A percentile compares a stretch with the other conserved stretches of the same genome.
These are phyloP conservation scores for Plemyria rubiginata DNA, from an alignment of 2,888 invertebrate genomes.

Conservation along the genomic window DNA sequence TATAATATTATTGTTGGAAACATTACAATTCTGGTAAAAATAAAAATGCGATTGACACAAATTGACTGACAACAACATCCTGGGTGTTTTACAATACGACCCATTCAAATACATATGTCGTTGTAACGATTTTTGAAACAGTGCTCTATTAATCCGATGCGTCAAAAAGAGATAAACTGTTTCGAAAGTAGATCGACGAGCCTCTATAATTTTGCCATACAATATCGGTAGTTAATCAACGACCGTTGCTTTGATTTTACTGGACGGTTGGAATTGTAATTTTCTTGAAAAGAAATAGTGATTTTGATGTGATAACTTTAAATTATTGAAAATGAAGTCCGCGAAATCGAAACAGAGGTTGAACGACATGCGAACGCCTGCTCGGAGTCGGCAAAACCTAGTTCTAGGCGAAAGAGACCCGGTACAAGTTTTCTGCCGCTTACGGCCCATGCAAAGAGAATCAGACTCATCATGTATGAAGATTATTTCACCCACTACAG, in stretches of 20 bases:
- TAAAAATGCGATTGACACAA: conserved; percentile 22
- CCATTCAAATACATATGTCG: conserved; percentile 39
- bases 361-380: conserved; percentile 77
- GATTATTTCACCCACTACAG: conserved; percentile 88
- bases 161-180: conserved; percentile 45
- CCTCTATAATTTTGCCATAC: conserved; percentile 34
- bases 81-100: conserved; percentile 44
- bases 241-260: conserved; percentile 76
- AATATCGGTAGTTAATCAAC: conserved; percentile 58
- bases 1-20: conserved; percentile 22
- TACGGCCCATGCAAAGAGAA: conserved; percentile 91
- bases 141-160: conserved; percentile 14
- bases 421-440: conserved; percentile 94
- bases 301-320: conserved; percentile 45
- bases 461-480: conserved; percentile 88
- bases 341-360: conserved; percentile 77
- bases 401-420: conserved; percentile 86
- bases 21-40: conserved; percentile 17
- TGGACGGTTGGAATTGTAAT: conserved; percentile 56
- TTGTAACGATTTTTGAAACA: conserved; percentile 46
- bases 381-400: conserved; percentile 74
- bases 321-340: conserved; percentile 69
- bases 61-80: conserved; percentile 32
- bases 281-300: conserved; percentile 43
- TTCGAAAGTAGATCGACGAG: conserved; percentile 29